Percentiles rank a stretch among this genome's conserved stretches.
These are phyloP conservation scores for Actias luna DNA, from an alignment of 2,888 invertebrate genomes.

Conservation along the genomic window DNA sequence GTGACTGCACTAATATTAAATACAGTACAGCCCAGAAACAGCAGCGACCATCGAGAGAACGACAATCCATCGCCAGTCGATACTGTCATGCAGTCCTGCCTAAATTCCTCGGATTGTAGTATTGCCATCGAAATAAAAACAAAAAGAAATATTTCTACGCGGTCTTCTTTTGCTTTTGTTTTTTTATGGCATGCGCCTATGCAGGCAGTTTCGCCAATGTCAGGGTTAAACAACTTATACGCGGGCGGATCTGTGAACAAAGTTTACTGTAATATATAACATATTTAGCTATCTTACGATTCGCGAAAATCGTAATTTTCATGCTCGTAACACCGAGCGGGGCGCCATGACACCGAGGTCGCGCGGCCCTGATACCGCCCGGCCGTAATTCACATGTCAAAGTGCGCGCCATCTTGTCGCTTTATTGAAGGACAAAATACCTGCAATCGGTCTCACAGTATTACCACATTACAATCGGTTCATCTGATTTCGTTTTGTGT, in stretches of 20 bases:
- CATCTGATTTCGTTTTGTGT: not conserved
- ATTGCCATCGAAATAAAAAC: too few species aligned
- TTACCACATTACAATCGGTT: not conserved
- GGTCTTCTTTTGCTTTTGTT: too few species aligned
- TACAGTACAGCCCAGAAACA: too few species aligned
- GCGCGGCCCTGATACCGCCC: not conserved
- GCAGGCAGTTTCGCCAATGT: too few species aligned
- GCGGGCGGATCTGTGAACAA: not conserved
- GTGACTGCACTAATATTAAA: too few species aligned
- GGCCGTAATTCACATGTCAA: not conserved
- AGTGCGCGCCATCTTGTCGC: not conserved
- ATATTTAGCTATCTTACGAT: not conserved
- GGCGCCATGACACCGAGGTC: not conserved
- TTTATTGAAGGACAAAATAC: constrained; percentile 6
- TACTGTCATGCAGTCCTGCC: too few species aligned
- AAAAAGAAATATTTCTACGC: too few species aligned
- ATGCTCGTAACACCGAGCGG: not conserved
- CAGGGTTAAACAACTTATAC: too few species aligned
- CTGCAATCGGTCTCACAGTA: not conserved
- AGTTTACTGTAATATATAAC: not conserved
- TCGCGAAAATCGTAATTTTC: not conserved
- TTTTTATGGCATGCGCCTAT: too few species aligned
- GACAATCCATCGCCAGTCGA: too few species aligned
- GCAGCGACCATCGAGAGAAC: too few species aligned
- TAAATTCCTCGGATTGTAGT: too few species aligned